Conservation (phyloP, 2,113 vertebrate genomes). For the Psittacus erithacus region DNA sequence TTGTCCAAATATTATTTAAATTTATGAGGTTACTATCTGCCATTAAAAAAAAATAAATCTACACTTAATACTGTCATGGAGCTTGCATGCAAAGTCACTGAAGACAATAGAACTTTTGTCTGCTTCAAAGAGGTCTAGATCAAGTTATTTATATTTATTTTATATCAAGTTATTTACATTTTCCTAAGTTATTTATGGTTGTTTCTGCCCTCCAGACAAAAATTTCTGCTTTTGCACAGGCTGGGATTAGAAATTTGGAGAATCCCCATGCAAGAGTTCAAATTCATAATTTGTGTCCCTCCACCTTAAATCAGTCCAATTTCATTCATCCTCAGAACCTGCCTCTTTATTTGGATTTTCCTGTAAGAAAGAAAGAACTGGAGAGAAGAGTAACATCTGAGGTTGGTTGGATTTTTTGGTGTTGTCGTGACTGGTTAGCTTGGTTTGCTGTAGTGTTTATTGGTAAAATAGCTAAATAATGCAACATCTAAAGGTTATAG, state of each 20-base stretch:
- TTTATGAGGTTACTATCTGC: not conserved
- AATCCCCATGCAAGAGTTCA: not conserved
- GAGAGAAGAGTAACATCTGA: not conserved
- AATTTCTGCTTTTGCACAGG: not conserved
- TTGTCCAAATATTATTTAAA: conserved; percentile 26
- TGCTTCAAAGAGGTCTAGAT: not conserved
- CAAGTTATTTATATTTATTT: not conserved
- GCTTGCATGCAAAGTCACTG: not conserved
- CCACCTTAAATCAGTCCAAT: not conserved
- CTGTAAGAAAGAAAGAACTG: not conserved
- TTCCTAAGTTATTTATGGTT: not conserved
- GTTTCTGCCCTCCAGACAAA: not conserved
- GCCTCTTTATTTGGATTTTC: not conserved
- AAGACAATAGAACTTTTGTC: not conserved
- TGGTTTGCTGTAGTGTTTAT: not conserved
- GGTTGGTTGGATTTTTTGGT: not conserved
- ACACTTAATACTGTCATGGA: not conserved
- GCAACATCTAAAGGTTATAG: not conserved
- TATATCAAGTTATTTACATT: not conserved
- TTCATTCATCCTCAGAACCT: not conserved
- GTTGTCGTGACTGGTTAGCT: accelerated
- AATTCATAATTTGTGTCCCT: not conserved
- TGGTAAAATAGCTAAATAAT: not conserved
- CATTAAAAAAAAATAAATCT: not conserved
- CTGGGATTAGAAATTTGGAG: not conserved